Evolutionary conservation across 2,113 vertebrate genomes (phyloP).

Genomic region (Mandrillus leucophaeus): DNA sequence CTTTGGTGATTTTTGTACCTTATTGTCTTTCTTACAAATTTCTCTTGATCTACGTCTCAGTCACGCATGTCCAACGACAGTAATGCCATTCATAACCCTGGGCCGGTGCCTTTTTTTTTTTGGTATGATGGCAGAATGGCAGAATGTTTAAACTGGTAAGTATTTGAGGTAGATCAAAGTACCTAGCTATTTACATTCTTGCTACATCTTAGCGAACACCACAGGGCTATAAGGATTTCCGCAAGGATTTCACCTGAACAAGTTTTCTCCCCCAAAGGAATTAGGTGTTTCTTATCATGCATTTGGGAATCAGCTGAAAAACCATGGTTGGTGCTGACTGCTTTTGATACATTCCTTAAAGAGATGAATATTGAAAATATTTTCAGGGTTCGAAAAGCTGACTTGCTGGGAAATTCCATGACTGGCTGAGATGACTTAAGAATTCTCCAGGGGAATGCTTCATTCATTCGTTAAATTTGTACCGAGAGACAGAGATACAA

Average conservation of each 20-base stretch:
- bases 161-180: background rate
- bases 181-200: background rate
- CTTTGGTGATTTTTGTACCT: slow-evolving; percentile 68
- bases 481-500: background rate
- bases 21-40: slow-evolving; percentile 37
- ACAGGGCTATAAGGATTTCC: background rate
- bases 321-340: background rate
- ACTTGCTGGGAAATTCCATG: background rate
- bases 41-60: background rate
- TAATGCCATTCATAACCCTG: background rate
- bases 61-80: background rate
- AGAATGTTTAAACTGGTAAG: background rate
- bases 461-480: background rate
- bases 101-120: background rate
- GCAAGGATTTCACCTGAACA: background rate
- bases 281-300: background rate
- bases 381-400: slow-evolving; percentile 21
- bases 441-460: background rate
- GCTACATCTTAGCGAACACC: background rate
- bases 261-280: background rate
- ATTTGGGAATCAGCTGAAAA: background rate
- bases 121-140: background rate
- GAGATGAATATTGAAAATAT: slow-evolving; percentile 16
- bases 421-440: background rate
- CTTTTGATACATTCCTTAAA: background rate